Evolutionary conservation across 2,113 vertebrate species (phyloP).

Genomic region (Sapajus apella): DNA sequence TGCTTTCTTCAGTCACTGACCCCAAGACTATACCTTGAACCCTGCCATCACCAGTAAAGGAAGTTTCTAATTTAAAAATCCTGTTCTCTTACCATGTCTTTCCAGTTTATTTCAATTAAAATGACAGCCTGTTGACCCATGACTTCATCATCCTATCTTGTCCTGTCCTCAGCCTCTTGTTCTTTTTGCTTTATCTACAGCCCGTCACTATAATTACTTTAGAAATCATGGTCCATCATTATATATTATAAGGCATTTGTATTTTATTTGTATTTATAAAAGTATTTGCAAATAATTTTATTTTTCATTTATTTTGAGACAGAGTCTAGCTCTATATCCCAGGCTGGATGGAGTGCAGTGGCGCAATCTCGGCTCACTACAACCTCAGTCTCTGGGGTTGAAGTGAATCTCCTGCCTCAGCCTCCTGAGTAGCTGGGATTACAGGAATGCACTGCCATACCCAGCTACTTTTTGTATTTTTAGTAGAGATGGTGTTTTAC

Average conservation of each 20-base stretch:
- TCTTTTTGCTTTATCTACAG: background rate
- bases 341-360: too few species aligned
- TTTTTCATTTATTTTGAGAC: background rate
- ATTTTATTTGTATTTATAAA: background rate
- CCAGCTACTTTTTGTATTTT: too few species aligned
- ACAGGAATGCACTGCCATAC: too few species aligned
- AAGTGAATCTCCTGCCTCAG: too few species aligned
- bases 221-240: background rate
- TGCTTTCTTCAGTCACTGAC: background rate
- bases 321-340: too few species aligned
- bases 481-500: too few species aligned
- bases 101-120: slow-evolving; percentile 13
- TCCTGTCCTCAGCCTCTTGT: background rate
- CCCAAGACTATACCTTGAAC: background rate
- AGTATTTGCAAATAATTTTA: slow-evolving; percentile 3
- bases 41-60: background rate
- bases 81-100: background rate
- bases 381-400: too few species aligned
- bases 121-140: background rate
- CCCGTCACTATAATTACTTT: background rate
- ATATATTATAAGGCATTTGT: background rate
- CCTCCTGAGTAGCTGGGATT: too few species aligned
- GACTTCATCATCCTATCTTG: background rate
- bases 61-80: background rate
- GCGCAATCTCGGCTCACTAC: too few species aligned